Evolutionary conservation across 2,888 invertebrate species (phyloP).

Genomic region (Celastrina argiolus): DNA sequence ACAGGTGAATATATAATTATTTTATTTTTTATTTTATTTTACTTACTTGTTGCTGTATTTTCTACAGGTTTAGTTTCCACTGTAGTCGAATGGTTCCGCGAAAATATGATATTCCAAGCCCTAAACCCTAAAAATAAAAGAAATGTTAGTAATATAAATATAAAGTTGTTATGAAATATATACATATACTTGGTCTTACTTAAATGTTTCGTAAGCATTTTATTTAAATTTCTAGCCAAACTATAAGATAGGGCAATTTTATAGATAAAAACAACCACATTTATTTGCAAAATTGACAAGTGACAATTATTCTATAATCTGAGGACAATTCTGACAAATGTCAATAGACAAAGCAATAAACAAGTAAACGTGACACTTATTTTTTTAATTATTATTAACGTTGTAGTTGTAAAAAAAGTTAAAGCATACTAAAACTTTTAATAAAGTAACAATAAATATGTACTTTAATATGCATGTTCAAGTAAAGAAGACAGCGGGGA

Average conservation of each 20-base stretch:
- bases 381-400: too few relatives aligned
- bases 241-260: too few relatives aligned
- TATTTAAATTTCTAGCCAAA: neutral
- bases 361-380: too few relatives aligned
- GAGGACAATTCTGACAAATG: too few relatives aligned
- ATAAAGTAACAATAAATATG: too few relatives aligned
- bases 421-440: too few relatives aligned
- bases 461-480: too few relatives aligned
- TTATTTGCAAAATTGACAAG: neutral
- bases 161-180: neutral
- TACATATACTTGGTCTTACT: neutral
- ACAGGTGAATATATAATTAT: too few relatives aligned
- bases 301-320: too few relatives aligned
- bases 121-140: conserved; percentile 22
- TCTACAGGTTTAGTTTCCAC: conserved; percentile 40
- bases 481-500: too few relatives aligned
- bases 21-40: neutral
- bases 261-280: neutral
- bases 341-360: too few relatives aligned
- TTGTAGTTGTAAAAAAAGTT: too few relatives aligned
- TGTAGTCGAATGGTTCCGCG: conserved; percentile 47
- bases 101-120: conserved; percentile 23
- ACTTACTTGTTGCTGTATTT: conserved; percentile 43
- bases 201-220: conserved; percentile 15
- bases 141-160: neutral